Evolutionary conservation across 1,140 invertebrate genomes (phyloP).

Genomic region (Ectropis grisescens): DNA sequence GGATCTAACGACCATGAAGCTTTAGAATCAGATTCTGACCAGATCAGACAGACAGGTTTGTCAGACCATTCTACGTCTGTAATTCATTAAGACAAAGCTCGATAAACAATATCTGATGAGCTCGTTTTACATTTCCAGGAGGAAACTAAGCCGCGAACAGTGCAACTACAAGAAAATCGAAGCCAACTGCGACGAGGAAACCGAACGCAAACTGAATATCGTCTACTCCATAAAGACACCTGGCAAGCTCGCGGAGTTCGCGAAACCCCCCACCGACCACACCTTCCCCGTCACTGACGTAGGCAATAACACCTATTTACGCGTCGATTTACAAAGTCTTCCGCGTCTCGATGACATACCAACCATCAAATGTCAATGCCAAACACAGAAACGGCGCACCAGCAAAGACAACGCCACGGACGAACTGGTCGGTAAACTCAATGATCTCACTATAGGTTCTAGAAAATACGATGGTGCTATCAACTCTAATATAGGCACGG

Average conservation of each 20-base stretch:
- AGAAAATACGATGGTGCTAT: conserved; percentile 22
- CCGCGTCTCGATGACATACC: conserved; percentile 78
- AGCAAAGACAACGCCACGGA: conserved; percentile 45
- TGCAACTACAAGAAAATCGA: conserved; percentile 67
- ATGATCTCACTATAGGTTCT: conserved; percentile 36
- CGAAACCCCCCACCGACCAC: conserved; percentile 80
- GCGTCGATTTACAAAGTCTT: conserved; percentile 81
- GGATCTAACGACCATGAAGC: too few relatives aligned
- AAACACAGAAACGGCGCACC: conserved; percentile 40
- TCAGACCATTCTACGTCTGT: too few relatives aligned
- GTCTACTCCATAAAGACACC: conserved; percentile 75
- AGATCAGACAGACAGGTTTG: too few relatives aligned
- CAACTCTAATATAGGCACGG: conserved; percentile 32
- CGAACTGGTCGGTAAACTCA: conserved; percentile 56
- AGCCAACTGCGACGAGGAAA: conserved; percentile 55
- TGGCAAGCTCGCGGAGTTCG: conserved; percentile 73
- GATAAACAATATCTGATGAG: too few relatives aligned
- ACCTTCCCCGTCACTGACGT: conserved; percentile 86
- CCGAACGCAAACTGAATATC: conserved; percentile 70
- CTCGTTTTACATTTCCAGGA: conserved; percentile 23
- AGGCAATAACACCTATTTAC: conserved; percentile 78
- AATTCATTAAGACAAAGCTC: too few relatives aligned
- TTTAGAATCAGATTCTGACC: too few relatives aligned
- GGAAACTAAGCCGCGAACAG: conserved; percentile 61
- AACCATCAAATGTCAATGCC: conserved; percentile 70